These are phyloP conservation scores for Ectropis grisescens DNA, from an alignment of 1,140 invertebrate species.

Conservation along the genomic window DNA sequence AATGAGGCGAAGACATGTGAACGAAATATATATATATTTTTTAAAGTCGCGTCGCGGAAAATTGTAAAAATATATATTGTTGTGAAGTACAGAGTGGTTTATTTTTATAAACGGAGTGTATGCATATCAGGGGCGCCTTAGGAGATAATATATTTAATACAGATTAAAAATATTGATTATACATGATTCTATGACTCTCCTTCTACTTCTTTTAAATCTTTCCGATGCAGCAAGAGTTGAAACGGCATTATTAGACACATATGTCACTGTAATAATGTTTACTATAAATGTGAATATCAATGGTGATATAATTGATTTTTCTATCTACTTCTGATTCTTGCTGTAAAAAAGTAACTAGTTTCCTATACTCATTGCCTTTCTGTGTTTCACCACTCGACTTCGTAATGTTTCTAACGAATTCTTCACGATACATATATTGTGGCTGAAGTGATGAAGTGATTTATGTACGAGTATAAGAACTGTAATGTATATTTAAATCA, in stretches of 20 bases:
- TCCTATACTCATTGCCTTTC: too few relatives aligned
- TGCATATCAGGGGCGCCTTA: conserved; percentile 63
- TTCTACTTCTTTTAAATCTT: background rate
- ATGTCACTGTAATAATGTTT: background rate
- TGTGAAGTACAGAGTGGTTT: conserved; percentile 53
- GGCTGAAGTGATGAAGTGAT: too few relatives aligned
- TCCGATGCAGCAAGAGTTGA: background rate
- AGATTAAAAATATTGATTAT: too few relatives aligned
- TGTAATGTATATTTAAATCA: too few relatives aligned
- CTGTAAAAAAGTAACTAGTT: too few relatives aligned
- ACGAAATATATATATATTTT: background rate
- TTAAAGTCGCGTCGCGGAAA: conserved; percentile 6
- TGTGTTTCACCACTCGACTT: too few relatives aligned
- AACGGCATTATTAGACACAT: background rate
- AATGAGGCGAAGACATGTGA: background rate
- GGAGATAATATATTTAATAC: conserved; percentile 3
- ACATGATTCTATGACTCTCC: background rate
- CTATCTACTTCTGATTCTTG: too few relatives aligned
- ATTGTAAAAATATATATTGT: conserved; percentile 29
- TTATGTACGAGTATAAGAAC: too few relatives aligned
- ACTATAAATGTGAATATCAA: background rate
- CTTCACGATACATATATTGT: too few relatives aligned
- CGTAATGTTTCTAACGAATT: too few relatives aligned
- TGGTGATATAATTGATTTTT: too few relatives aligned
- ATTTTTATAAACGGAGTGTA: conserved; percentile 58